Evolutionary conservation across 2,797 vertebrate species (phyloP).

Genomic region (Darevskia mixta): DNA sequence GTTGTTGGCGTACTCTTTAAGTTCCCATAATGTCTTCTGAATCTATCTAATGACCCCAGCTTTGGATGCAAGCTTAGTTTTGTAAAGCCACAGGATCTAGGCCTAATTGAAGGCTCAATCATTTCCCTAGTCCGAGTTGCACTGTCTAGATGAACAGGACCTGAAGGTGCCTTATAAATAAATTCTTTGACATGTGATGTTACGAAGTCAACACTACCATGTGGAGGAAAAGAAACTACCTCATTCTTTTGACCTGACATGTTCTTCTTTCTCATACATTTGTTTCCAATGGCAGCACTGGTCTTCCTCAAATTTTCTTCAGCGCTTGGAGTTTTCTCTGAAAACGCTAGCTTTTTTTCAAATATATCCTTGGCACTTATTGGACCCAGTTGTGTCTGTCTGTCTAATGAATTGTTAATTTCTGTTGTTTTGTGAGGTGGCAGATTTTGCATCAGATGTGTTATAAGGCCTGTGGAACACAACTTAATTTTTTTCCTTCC

Average conservation of each 20-base stretch:
- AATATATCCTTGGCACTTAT: slow-evolving; percentile 64
- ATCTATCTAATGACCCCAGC: slow-evolving; percentile 89
- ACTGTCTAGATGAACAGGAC: slow-evolving; percentile 40
- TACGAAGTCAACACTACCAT: slow-evolving; percentile 41
- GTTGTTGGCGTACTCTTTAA: slow-evolving; percentile 24
- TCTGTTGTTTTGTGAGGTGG: slow-evolving; percentile 42
- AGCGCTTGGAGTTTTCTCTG: slow-evolving; percentile 39
- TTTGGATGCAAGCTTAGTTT: slow-evolving; percentile 79
- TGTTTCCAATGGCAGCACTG: slow-evolving; percentile 41
- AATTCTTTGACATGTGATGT: slow-evolving; percentile 9
- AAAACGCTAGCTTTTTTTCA: slow-evolving; percentile 56
- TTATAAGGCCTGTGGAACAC: slow-evolving; percentile 64
- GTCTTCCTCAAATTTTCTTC: slow-evolving; percentile 45
- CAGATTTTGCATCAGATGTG: slow-evolving; percentile 55
- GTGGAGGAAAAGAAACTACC: not conserved
- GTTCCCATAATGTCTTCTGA: slow-evolving; percentile 86
- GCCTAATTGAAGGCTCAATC: slow-evolving; percentile 36
- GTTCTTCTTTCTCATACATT: slow-evolving; percentile 45
- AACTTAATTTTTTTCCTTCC: slow-evolving; percentile 60
- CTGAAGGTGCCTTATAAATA: slow-evolving; percentile 12
- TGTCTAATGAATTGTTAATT: slow-evolving; percentile 62
- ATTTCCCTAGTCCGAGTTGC: slow-evolving; percentile 55
- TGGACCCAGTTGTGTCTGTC: slow-evolving; percentile 71
- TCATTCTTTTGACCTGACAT: slow-evolving; percentile 17
- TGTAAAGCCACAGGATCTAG: slow-evolving; percentile 47